Base-by-base conservation (phyloP, 2,888 invertebrate genomes). In the Acholoe squamosa region DNA sequence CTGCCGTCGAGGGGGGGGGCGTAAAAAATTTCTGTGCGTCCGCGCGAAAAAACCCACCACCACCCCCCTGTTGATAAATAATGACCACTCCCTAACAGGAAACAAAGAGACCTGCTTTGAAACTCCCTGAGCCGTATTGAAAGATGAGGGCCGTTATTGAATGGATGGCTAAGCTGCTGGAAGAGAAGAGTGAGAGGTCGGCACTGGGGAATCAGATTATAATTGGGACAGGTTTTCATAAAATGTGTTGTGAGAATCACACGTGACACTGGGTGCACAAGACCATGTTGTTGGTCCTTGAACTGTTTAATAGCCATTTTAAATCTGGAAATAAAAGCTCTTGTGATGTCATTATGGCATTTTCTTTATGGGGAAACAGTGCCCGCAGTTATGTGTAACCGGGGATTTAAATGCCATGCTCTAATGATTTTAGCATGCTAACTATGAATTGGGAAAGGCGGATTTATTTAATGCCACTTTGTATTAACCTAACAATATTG, bases 131-230 rank as follows among this genome's bases (percentile, higher is more conserved):
- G 71, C 31, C 14, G 28, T 71, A 71, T 28, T 71, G 71, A 25
- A 71, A 71, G 71, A 43, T 43, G 71, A 71, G 71, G 19, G 61
- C 61, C 19, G 61, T 61, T 61, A 14, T 61, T 61, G 61, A 61
- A 61, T 14, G 61, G 61, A n/a, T 19, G 61, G 19, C 5, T 61
- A 61, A 61, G 19, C 61, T 1, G 61, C 61, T n/a, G 61, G 43
- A 43, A 10, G 10, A 10, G 43, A 43, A 43, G 61, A 14, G 61
- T 5, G 1, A 1, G 22, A 3, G 61, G 25, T n/a, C 61, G 61
- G 61, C 22, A 71, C 7, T 14, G 25, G 71, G 28, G 25, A 61
- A 71, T 71, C 71, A 71, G 71, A 71, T 71, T 25, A 71, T 71
- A 71, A 71, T 71, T n/a, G 61, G 61, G 19, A n/a, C 12, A 3